phyloP scores from a whole-genome alignment of 2,113 vertebrate genomes.

The Muscicapa adusta region DNA sequence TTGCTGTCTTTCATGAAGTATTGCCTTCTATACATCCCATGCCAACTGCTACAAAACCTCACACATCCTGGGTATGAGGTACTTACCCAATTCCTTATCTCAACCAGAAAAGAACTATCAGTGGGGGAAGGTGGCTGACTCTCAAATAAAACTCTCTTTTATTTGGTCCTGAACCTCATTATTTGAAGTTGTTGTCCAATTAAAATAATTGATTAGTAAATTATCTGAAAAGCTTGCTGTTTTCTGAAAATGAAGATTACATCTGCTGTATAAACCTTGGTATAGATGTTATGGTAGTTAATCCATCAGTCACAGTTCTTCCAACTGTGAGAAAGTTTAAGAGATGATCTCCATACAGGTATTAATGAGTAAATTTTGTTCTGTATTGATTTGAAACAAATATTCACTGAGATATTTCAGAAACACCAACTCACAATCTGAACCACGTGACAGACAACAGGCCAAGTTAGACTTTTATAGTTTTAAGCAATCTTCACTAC shows the following conservation, averaged over 20 bases:
- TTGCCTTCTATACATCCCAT: constrained; percentile 8
- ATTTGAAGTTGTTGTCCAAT: background rate
- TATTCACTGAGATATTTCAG: background rate
- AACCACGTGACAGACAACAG: background rate
- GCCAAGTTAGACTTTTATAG: background rate
- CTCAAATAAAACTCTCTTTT: background rate
- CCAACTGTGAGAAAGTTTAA: background rate
- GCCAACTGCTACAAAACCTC: constrained; percentile 1
- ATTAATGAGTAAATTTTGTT: background rate
- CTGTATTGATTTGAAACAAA: background rate
- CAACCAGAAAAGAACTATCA: background rate
- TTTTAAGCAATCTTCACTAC: constrained; percentile 18
- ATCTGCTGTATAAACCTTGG: background rate
- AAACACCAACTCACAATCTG: background rate
- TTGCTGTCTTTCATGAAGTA: background rate
- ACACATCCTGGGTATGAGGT: background rate
- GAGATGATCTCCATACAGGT: background rate
- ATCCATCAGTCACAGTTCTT: background rate
- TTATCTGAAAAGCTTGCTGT: background rate
- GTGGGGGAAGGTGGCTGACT: background rate
- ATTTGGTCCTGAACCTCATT: background rate
- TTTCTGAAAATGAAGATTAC: constrained; percentile 19
- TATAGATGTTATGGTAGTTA: background rate
- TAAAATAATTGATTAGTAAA: background rate
- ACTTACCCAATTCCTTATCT: background rate